Evolutionary conservation across 2,113 vertebrate species (phyloP).

Genomic region (Callocephalon fimbriatum): DNA sequence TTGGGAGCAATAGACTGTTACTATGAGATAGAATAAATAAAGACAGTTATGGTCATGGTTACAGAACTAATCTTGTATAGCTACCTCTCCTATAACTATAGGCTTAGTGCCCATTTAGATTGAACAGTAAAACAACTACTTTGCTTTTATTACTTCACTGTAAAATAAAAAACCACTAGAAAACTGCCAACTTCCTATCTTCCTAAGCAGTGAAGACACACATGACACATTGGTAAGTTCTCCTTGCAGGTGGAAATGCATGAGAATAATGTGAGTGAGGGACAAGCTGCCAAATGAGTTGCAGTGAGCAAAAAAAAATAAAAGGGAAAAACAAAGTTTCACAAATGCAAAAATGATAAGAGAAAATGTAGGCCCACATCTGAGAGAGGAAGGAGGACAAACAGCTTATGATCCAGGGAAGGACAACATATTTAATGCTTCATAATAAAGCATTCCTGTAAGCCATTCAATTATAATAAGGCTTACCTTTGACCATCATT

Average conservation of each 20-base stretch:
- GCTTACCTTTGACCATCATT: neutral
- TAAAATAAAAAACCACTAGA: neutral
- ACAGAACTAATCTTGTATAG: neutral
- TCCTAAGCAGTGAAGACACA: neutral
- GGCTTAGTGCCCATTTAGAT: neutral
- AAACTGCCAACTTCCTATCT: neutral
- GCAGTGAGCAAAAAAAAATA: neutral
- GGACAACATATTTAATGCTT: neutral
- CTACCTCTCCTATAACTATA: neutral
- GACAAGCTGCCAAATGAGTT: neutral
- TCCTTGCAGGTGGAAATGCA: rapidly evolving
- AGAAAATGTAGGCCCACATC: neutral
- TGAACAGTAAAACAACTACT: neutral
- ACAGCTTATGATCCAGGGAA: neutral
- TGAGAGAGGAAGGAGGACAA: neutral
- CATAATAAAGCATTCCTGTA: neutral
- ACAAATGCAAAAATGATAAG: neutral
- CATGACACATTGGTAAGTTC: neutral
- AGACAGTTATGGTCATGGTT: neutral
- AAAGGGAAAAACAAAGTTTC: neutral
- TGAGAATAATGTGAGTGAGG: neutral
- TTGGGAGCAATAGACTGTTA: neutral
- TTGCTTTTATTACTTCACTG: neutral
- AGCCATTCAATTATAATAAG: neutral
- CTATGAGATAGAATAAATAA: neutral